These are phyloP conservation scores for Otolemur garnettii DNA, from an alignment of 2,113 vertebrate genomes.

Conservation along the genomic window DNA sequence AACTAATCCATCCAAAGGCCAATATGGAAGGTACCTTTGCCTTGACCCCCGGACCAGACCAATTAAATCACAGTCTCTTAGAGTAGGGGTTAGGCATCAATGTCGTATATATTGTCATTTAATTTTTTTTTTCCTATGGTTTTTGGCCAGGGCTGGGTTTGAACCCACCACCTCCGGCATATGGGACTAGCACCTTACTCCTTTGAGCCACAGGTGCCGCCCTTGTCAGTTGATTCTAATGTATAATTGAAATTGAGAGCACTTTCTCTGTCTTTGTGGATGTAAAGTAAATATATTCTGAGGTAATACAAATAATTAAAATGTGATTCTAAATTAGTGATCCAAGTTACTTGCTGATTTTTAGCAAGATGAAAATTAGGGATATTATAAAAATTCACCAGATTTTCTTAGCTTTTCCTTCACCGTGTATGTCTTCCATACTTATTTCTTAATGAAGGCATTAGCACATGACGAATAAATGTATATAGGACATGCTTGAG, in stretches of 20 bases:
- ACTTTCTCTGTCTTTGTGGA: neutral
- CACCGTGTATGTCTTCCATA: neutral
- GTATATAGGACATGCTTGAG: accelerated
- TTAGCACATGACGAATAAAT: neutral
- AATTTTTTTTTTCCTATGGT: too few relatives aligned
- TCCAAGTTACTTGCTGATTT: neutral
- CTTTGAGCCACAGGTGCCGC: too few relatives aligned
- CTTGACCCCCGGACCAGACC: neutral
- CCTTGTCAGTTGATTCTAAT: neutral
- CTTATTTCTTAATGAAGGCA: neutral
- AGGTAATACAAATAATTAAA: neutral
- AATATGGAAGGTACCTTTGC: neutral
- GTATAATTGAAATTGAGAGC: neutral
- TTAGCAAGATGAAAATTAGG: neutral
- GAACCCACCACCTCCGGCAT: too few relatives aligned
- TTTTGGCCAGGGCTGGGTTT: too few relatives aligned
- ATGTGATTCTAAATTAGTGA: neutral
- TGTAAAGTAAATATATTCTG: neutral
- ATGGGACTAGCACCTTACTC: too few relatives aligned
- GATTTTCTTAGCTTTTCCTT: neutral
- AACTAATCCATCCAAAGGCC: neutral
- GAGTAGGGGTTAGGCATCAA: neutral
- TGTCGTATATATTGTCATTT: neutral
- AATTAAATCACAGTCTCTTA: slow-evolving; percentile 34
- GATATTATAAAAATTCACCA: neutral